phyloP scores from a whole-genome alignment of 2,113 vertebrate genomes.

The Phylloscopus whistleri region DNA sequence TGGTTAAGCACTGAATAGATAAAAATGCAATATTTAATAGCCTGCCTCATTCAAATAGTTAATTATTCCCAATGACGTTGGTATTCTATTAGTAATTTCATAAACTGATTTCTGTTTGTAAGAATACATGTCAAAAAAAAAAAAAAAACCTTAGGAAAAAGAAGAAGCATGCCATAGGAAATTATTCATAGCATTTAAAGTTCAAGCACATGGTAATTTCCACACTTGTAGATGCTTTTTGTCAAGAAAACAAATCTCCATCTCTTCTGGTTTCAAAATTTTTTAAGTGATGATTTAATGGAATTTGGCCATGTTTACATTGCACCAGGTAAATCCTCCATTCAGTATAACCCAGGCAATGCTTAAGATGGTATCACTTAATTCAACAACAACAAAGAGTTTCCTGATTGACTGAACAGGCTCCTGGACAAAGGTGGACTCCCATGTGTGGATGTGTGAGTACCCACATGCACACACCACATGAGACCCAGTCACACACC shows the following conservation, averaged over 20 bases:
- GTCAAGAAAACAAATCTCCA: not conserved
- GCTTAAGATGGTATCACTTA: not conserved
- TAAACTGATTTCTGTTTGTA: not conserved
- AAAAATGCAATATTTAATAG: not conserved
- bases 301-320: not conserved
- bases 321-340: not conserved
- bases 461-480: not conserved
- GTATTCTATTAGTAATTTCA: not conserved
- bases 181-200: not conserved
- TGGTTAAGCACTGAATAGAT: not conserved
- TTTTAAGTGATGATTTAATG: not conserved
- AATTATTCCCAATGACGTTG: not conserved
- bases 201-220: not conserved
- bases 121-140: not conserved
- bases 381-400: not conserved
- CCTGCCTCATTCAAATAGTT: not conserved
- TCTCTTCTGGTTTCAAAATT: not conserved
- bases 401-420: not conserved
- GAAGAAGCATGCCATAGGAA: not conserved
- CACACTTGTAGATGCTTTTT: not conserved
- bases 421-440: not conserved
- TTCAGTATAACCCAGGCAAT: not conserved
- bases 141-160: not conserved
- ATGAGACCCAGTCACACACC: not conserved
- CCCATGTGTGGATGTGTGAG: not conserved